Evolutionary conservation across 2,888 invertebrate species (phyloP).

Genomic region (Hyles lineata): DNA sequence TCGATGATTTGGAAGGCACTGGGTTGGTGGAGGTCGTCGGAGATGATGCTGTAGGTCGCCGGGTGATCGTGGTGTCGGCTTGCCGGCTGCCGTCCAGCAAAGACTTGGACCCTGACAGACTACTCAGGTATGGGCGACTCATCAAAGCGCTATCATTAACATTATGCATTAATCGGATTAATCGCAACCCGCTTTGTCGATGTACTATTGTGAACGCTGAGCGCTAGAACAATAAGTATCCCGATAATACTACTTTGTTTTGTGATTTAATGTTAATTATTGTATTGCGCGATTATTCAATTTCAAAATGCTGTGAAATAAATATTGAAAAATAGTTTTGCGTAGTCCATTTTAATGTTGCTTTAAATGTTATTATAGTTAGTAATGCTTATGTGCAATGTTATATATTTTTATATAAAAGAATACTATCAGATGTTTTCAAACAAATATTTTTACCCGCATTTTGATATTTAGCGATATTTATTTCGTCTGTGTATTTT

Average conservation of each 20-base stretch:
- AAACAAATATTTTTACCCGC: no score
- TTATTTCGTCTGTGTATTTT: no score
- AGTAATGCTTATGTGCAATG: no score
- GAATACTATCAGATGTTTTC: no score
- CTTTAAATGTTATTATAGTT: no score
- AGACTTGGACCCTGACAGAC: slow-evolving; percentile 86
- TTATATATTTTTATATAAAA: no score
- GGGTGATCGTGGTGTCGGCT: slow-evolving; percentile 98
- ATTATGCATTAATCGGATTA: background rate
- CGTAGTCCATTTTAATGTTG: no score
- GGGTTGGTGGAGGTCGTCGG: slow-evolving; percentile 86
- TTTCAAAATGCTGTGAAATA: no score
- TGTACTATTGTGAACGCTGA: background rate
- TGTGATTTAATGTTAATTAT: no score
- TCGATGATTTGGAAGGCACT: slow-evolving; percentile 63
- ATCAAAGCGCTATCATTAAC: background rate
- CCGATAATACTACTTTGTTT: background rate
- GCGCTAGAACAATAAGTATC: background rate
- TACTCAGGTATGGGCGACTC: slow-evolving; percentile 64
- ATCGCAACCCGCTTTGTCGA: background rate
- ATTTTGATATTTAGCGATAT: no score
- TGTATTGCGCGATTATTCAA: no score
- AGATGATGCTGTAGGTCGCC: slow-evolving; percentile 91
- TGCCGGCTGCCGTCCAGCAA: slow-evolving; percentile 92
- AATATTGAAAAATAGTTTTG: no score